phyloP scores from a whole-genome alignment of 1,140 invertebrate species.

The Papilio helenus region DNA sequence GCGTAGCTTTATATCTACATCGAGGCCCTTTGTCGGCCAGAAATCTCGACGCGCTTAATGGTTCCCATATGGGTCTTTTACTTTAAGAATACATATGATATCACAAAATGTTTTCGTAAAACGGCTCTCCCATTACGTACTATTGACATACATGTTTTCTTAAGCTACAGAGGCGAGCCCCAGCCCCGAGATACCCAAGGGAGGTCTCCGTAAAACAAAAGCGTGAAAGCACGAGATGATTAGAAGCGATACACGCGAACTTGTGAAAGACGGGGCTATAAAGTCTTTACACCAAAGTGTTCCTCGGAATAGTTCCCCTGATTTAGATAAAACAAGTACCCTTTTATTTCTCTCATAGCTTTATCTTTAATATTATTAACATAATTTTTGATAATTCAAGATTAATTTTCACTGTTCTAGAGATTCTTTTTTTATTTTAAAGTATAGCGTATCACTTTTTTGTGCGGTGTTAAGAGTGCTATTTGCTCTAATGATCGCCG shows the following conservation, averaged over 20 bases:
- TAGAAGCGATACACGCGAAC: slow-evolving; percentile 52
- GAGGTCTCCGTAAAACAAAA: slow-evolving; percentile 58
- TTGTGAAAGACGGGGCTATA: slow-evolving; percentile 48
- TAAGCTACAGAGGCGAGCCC: slow-evolving; percentile 42
- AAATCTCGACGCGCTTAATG: slow-evolving; percentile 62
- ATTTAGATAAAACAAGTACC: slow-evolving; percentile 34
- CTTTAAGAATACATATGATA: slow-evolving; percentile 63
- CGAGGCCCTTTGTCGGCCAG: slow-evolving; percentile 46
- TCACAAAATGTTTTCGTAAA: slow-evolving; percentile 65
- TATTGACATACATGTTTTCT: slow-evolving; percentile 66
- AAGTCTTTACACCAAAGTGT: slow-evolving; percentile 46
- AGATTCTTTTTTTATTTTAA: neutral
- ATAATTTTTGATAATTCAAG: neutral
- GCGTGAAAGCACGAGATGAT: slow-evolving; percentile 55
- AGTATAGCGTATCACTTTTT: too few relatives aligned
- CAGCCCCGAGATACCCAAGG: slow-evolving; percentile 45
- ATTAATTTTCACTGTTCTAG: neutral
- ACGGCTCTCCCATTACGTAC: slow-evolving; percentile 58
- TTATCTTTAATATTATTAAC: slow-evolving; percentile 11
- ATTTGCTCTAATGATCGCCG: too few relatives aligned
- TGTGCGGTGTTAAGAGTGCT: too few relatives aligned
- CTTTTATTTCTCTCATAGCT: neutral
- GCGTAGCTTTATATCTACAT: slow-evolving; percentile 37
- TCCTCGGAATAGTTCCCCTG: slow-evolving; percentile 36
- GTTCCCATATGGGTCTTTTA: slow-evolving; percentile 59